Conservation (phyloP, 1,140 invertebrate species). For the Mya arenaria region DNA sequence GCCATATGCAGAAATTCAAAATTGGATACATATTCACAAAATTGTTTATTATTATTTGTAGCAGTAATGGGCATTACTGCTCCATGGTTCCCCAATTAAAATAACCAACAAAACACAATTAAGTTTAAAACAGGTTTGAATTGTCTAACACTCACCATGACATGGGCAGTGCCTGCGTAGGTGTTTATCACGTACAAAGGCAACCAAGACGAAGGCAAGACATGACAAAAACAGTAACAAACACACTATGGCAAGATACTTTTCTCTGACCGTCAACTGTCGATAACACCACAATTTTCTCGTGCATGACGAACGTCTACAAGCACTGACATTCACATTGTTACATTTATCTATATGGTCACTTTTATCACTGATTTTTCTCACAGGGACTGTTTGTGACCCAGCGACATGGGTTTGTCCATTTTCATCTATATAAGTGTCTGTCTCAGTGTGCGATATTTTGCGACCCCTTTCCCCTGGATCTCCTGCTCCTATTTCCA, state of each 20-base stretch:
- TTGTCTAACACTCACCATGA: conserved; percentile 33
- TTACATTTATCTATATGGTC: no score
- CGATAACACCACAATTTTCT: neutral
- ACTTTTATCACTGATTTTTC: no score
- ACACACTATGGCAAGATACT: conserved; percentile 34
- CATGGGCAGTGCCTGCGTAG: conserved; percentile 7
- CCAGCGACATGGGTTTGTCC: neutral
- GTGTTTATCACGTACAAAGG: conserved; percentile 20
- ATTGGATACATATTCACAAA: no score
- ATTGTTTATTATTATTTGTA: no score
- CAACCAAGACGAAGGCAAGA: conserved; percentile 22
- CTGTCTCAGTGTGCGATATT: neutral
- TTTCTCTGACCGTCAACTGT: conserved; percentile 11
- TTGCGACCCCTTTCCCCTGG: neutral
- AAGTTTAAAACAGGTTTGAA: no score
- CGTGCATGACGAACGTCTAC: neutral
- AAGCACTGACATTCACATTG: neutral
- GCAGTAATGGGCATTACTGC: no score
- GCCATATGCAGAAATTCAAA: no score
- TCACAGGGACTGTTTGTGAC: no score
- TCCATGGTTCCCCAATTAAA: no score
- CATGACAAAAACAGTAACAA: conserved; percentile 26
- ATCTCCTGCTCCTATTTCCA: neutral
- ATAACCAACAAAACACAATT: no score
- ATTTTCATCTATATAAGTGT: neutral